Evolutionary conservation across 2,113 vertebrate species (phyloP).

Genomic region (Salvator merianae): DNA sequence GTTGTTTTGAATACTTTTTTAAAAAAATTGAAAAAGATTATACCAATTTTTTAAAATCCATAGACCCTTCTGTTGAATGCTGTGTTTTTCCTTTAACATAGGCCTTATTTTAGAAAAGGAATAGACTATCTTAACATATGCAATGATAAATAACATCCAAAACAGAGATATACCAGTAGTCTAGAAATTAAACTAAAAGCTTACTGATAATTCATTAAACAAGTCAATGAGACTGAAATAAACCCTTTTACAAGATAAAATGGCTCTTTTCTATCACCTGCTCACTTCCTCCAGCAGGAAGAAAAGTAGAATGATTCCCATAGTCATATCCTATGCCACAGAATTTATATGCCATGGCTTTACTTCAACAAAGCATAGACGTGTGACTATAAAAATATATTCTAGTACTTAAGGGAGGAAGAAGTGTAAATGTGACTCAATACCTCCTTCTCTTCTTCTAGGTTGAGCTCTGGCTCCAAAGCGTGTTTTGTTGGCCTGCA

Average conservation of each 20-base stretch:
- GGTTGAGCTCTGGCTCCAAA: no score
- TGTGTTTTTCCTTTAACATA: not conserved
- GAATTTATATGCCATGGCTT: not conserved
- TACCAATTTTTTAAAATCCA: not conserved
- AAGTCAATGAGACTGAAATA: not conserved
- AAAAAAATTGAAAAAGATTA: not conserved
- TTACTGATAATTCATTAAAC: not conserved
- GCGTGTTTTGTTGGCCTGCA: no score
- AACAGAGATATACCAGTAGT: not conserved
- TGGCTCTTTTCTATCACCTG: not conserved
- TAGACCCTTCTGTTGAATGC: not conserved
- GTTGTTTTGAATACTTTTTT: not conserved
- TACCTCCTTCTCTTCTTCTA: not conserved
- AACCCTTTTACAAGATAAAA: not conserved
- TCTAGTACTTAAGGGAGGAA: no score
- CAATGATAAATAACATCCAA: not conserved
- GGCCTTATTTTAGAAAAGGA: not conserved
- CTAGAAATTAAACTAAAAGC: not conserved
- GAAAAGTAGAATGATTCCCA: not conserved
- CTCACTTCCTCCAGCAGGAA: not conserved
- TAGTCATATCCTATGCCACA: conserved; percentile 4
- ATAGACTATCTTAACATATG: not conserved
- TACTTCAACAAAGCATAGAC: not conserved
- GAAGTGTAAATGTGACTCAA: not conserved
- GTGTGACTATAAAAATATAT: no score